These are phyloP conservation scores for Helogale parvula DNA, from an alignment of 2,113 vertebrate genomes.

Conservation along the genomic window DNA sequence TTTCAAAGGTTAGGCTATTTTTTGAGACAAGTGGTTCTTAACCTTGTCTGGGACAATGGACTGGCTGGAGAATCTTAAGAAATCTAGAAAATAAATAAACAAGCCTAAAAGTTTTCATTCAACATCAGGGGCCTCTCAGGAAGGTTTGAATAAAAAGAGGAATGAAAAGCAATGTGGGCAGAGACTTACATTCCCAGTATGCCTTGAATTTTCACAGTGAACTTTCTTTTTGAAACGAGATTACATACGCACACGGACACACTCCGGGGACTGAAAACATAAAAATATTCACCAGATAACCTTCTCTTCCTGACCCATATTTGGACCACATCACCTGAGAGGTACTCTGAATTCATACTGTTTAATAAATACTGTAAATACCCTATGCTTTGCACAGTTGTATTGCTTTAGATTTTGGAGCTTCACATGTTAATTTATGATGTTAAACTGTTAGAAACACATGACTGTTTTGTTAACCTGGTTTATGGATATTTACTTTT, in stretches of 20 bases:
- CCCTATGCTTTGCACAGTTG: neutral
- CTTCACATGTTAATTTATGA: neutral
- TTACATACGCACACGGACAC: neutral
- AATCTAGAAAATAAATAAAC: neutral
- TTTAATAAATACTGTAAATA: neutral
- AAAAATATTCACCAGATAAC: neutral
- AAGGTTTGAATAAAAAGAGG: neutral
- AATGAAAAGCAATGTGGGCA: neutral
- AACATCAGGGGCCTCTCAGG: neutral
- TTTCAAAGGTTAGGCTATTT: neutral
- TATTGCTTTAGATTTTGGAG: neutral
- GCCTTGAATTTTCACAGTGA: neutral
- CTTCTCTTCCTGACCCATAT: neutral
- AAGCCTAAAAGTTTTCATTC: neutral
- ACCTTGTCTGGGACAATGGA: neutral
- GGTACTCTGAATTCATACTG: neutral
- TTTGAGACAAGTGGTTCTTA: neutral
- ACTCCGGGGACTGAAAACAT: neutral
- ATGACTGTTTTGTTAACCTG: neutral
- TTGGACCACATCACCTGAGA: neutral
- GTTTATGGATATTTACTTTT: constrained; percentile 15
- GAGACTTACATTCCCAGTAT: neutral
- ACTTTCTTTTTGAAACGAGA: neutral
- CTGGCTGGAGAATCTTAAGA: neutral
- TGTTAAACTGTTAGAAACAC: neutral